Percentiles rank a stretch among this genome's conserved stretches.
phyloP scores from a whole-genome alignment of 1,140 invertebrate genomes.

The Papilio helenus region DNA sequence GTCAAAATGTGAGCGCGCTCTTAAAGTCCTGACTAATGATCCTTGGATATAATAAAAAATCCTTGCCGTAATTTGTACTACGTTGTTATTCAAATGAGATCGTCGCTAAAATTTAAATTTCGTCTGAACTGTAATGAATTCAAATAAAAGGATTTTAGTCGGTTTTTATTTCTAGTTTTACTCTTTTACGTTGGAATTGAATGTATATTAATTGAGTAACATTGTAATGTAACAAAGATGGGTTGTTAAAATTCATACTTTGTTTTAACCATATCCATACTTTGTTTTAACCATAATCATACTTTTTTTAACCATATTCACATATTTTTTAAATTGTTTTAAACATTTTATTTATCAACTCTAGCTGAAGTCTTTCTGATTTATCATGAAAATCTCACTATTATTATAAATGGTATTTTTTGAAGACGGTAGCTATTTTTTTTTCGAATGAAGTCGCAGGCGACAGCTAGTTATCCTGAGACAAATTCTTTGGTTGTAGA shows the following conservation, averaged over 20 bases:
- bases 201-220: constrained; percentile 7
- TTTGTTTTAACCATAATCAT: no score
- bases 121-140: background rate
- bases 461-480: background rate
- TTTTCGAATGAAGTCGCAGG: background rate
- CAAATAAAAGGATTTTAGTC: background rate
- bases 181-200: background rate
- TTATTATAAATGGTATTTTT: no score
- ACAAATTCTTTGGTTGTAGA: background rate
- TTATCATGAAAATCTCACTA: no score
- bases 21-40: background rate
- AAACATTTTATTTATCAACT: no score
- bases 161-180: background rate
- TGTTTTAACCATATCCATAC: no score
- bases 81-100: constrained; percentile 25
- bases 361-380: no score
- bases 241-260: background rate
- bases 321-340: no score
- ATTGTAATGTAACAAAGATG: background rate
- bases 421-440: background rate
- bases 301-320: no score
- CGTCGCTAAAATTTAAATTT: constrained; percentile 9
- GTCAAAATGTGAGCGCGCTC: no score
- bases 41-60: background rate
- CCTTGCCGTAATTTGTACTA: background rate